These are phyloP conservation scores for Martes martes DNA, from an alignment of 2,113 vertebrate genomes.

Conservation along the genomic window DNA sequence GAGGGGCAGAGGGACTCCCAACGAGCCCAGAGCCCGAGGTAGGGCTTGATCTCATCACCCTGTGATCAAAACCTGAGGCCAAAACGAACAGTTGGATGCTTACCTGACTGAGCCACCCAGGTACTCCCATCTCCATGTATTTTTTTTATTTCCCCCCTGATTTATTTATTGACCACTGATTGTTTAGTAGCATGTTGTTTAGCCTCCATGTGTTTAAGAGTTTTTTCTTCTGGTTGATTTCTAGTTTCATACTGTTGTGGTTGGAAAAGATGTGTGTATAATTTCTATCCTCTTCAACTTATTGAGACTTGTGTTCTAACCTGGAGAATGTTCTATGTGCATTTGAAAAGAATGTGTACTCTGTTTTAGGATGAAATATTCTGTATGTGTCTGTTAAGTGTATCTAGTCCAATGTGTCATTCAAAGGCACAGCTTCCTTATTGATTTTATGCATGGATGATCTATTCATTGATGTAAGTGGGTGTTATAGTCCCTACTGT, in stretches of 20 bases:
- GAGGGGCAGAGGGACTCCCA: not conserved
- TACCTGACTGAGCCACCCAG: not conserved
- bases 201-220: not conserved
- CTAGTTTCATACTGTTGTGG: not conserved
- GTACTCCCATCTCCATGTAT: not conserved
- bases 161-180: not conserved
- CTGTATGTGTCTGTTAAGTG: not conserved
- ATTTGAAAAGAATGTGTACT: not conserved
- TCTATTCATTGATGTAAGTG: not conserved
- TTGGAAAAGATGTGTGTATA: not conserved
- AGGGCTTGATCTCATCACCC: not conserved
- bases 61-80: not conserved
- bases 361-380: not conserved
- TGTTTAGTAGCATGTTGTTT: not conserved
- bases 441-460: not conserved
- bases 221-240: not conserved
- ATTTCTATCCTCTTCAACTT: not conserved
- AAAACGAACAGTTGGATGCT: not conserved
- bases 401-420: not conserved
- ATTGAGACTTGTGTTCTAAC: not conserved
- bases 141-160: not conserved
- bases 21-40: not conserved
- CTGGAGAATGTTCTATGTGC: not conserved
- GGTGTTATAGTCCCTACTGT: not conserved
- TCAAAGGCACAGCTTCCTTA: not conserved